Conservation (phyloP, 2,888 invertebrate genomes). For the Pimpla rufipes region DNA sequence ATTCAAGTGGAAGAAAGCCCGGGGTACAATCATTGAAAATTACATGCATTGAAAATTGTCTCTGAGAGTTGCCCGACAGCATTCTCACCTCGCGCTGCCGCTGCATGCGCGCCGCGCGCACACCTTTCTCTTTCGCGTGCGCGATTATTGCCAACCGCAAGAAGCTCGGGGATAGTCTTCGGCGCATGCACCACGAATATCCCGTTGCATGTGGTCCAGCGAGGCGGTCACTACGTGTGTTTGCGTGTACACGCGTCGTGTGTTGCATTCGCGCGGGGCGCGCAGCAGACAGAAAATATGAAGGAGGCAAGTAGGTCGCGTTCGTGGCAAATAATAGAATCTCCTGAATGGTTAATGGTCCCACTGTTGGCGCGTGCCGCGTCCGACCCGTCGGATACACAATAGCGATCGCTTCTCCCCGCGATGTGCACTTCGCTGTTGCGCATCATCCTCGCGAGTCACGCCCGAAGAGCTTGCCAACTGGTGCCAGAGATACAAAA, state of each 20-base stretch:
- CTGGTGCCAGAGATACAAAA: slow-evolving; percentile 13
- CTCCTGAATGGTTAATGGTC: slow-evolving; percentile 63
- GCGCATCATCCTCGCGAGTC: background rate
- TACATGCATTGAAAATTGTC: slow-evolving; percentile 24
- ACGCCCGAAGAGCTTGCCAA: slow-evolving; percentile 24
- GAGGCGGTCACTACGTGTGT: background rate
- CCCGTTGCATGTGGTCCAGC: slow-evolving; percentile 62
- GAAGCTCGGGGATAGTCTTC: slow-evolving; percentile 20
- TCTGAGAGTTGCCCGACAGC: slow-evolving; percentile 16
- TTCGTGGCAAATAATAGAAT: slow-evolving; percentile 67
- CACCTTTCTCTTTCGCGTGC: slow-evolving; percentile 65
- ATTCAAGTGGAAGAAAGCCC: background rate
- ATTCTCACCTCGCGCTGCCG: slow-evolving; percentile 36
- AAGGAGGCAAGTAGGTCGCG: slow-evolving; percentile 66
- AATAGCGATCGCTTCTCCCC: slow-evolving; percentile 19
- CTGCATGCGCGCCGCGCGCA: background rate
- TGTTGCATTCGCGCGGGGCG: too few species aligned
- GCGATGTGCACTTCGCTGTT: slow-evolving; percentile 21
- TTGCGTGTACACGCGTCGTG: too few species aligned
- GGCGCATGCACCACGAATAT: slow-evolving; percentile 49
- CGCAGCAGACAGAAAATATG: slow-evolving; percentile 55
- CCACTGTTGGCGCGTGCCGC: slow-evolving; percentile 54
- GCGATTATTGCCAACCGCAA: slow-evolving; percentile 50
- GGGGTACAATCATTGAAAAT: background rate
- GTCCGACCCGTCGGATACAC: slow-evolving; percentile 49